Percentiles rank a stretch among this genome's conserved stretches.
phyloP scores from a whole-genome alignment of 2,797 vertebrate species.

The Lutjanus argentimaculatus region DNA sequence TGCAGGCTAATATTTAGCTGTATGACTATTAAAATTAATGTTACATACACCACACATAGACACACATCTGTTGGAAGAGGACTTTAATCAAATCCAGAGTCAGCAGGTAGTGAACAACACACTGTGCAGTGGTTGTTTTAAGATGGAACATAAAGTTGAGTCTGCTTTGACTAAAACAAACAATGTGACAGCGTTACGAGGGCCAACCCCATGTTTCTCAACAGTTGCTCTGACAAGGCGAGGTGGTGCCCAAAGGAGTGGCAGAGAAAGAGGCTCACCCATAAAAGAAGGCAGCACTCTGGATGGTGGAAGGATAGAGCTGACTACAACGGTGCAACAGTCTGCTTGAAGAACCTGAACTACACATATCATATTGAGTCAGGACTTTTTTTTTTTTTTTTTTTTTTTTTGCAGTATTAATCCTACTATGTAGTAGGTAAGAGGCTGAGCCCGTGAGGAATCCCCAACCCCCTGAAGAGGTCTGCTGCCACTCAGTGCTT shows the following conservation, averaged over 20 bases:
- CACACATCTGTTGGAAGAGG: background rate
- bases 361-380: background rate
- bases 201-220: constrained; percentile 71
- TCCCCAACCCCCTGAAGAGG: constrained; percentile 10
- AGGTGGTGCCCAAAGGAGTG: constrained; percentile 80
- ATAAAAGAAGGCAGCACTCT: constrained; percentile 48
- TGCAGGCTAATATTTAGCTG: background rate
- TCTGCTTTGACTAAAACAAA: constrained; percentile 60
- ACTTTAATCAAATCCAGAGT: background rate
- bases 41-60: background rate
- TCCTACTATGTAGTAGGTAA: constrained; percentile 10
- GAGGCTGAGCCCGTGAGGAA: constrained; percentile 25
- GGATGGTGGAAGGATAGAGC: constrained; percentile 31
- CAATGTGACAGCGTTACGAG: constrained; percentile 44
- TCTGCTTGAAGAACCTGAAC: constrained; percentile 12
- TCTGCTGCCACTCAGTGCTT: background rate
- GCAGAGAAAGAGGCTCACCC: constrained; percentile 46
- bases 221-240: constrained; percentile 56
- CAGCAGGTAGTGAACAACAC: background rate
- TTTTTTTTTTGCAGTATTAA: background rate
- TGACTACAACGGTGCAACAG: background rate
- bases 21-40: background rate
- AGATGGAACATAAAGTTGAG: constrained; percentile 2
- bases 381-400: background rate
- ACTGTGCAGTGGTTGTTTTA: background rate